Percentiles rank a stretch among this genome's conserved stretches.
These are phyloP conservation scores for Athripsodes cinereus DNA, from an alignment of 2,888 invertebrate species.

Conservation along the genomic window DNA sequence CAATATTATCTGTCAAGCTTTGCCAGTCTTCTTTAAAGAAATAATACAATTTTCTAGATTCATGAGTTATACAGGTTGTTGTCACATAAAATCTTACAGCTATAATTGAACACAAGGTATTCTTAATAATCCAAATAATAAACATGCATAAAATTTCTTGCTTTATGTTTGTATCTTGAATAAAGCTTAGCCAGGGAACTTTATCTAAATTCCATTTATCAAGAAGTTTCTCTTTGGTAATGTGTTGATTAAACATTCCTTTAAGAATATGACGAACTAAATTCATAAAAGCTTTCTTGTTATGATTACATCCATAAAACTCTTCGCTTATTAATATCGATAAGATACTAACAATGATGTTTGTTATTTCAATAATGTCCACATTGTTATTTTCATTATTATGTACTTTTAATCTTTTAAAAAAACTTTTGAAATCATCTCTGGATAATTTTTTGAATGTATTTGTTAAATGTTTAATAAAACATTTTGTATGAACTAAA, in stretches of 20 bases:
- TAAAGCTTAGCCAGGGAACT: constrained; percentile 34
- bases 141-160: constrained; percentile 31
- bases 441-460: constrained; percentile 11
- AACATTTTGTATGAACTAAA: neutral
- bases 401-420: constrained; percentile 7
- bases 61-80: constrained; percentile 39
- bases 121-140: constrained; percentile 37
- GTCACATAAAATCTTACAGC: constrained; percentile 44
- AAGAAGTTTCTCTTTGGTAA: constrained; percentile 32
- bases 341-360: constrained; percentile 34
- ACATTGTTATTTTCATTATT: constrained; percentile 30
- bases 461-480: constrained; percentile 11
- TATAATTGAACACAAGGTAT: constrained; percentile 40
- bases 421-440: constrained; percentile 23
- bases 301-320: constrained; percentile 37
- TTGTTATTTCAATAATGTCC: constrained; percentile 35
- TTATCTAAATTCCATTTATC: constrained; percentile 37
- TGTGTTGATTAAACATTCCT: constrained; percentile 42
- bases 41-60: constrained; percentile 43
- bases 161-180: constrained; percentile 23
- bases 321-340: constrained; percentile 36
- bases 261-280: constrained; percentile 34
- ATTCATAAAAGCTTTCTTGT: constrained; percentile 37
- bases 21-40: constrained; percentile 46
- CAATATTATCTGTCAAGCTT: constrained; percentile 41